Evolutionary conservation across 2,797 vertebrate genomes (phyloP), one percentile per base, ranked within the genome.

Genomic region (Scarus forsteni): DNA sequence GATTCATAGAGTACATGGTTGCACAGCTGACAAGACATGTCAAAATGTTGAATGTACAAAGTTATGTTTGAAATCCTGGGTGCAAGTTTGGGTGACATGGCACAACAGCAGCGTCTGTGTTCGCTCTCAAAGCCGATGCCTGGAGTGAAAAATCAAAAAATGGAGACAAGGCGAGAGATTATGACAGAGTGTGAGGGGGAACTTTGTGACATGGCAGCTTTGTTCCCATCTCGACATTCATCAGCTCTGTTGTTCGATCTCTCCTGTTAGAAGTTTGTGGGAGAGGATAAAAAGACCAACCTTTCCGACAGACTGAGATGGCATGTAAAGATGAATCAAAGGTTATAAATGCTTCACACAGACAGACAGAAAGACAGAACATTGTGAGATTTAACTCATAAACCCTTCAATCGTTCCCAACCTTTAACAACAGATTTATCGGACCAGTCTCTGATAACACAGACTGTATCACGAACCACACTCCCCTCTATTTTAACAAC

Each of bases 41-140:
- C 14, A 11, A 16, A 68, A 34, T 9, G 13, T 16, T 40, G 39
- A 35, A 11, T 72, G 27, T 62, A 39, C 12, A 40, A 56, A 13
- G 10, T 34, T 16, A 49, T 39, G 44, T 60, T 58, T 53, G 13
- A 42, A 43, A 50, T 39, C 52, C n/a, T 12, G 35, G 34, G 44
- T 56, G 40, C n/a, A 63, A 49, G 50, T 48, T 7, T 53, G n/a
- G 6, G 49, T 57, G 70, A 61, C 51, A 49, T 11, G 35, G 13
- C 27, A 57, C 36, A 38, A 27, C 18, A 70, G 48, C 57, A 57
- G 66, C 1, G n/a, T 12, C 45, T 52, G 18, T 60, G 65, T 16
- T 59, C 13, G 38, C 27, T 60, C 59, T 60, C 49, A 63, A 45
- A 65, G n/a, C 18, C n/a, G 40, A 52, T 19, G 14, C 60, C 65